Evolutionary conservation across 1,140 invertebrate species (phyloP), one percentile per base, ranked within the genome.

Genomic region (Drosophila arizonae): DNA sequence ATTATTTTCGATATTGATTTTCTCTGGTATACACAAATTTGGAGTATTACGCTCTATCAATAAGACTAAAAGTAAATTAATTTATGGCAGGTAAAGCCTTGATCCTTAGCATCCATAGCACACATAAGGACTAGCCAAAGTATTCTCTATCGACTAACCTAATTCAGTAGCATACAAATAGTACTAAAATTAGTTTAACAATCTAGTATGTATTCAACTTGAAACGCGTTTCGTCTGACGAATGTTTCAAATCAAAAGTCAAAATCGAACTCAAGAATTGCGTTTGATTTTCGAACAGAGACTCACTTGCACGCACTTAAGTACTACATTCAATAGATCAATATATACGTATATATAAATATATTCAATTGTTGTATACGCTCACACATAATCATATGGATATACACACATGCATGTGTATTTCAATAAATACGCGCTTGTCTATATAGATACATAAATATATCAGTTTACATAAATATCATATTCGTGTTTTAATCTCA

Each of bases 171-270:
- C n/a, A 26, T 62, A 62, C 66, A 54, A 51, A 43, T 24, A 24
- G 21, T 58, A 56, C 56, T 77, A 77, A 21, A 79, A 86, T 70
- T 77, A 86, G 72, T 86, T 86, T 76, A 81, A 78, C 77, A 84
- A 79, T 79, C 65, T 72, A 24, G 21, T 3, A 72, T 76, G 63
- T 41, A 45, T 50, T 45, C n/a, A 4, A 17, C 6, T 54, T 36
- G 41, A 64, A 79, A 74, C 50, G 76, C 64, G 10, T 64, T 84
- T 85, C 80, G 81, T 84, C 68, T 73, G 67, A 82, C 80, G 76
- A 82, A 84, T 64, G 50, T 36, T 58, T 17, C 58, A 57, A 33
- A 64, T 48, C 28, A 45, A 26, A 43, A 43, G 5, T n/a, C 3
- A 45, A 45, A 45, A n/a, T 45, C 13, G 4, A 30, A 30, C 28